A percentile compares a stretch with the other conserved stretches of the same genome.
phyloP scores from a whole-genome alignment of 2,888 invertebrate species.

The Acleris cristana region DNA sequence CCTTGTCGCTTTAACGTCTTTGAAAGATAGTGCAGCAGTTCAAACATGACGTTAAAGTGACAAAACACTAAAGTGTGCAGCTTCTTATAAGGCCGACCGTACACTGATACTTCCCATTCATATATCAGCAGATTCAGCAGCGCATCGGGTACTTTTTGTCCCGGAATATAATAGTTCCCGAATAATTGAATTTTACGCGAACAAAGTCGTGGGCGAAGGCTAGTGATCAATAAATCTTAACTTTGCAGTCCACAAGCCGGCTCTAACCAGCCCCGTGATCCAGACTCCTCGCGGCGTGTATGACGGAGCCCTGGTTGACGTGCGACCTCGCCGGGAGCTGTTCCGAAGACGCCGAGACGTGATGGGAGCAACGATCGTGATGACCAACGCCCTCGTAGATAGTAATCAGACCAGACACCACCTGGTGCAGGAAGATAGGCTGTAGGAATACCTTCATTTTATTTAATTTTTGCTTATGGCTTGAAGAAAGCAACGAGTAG shows the following conservation, averaged over 20 bases:
- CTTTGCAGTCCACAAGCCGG: slow-evolving; percentile 61
- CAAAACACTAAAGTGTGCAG: too few relatives aligned
- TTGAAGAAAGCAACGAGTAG: too few relatives aligned
- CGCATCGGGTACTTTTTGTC: too few relatives aligned
- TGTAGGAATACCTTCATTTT: slow-evolving; percentile 52
- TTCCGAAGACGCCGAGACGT: slow-evolving; percentile 62
- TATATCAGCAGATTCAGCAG: too few relatives aligned
- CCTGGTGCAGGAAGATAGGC: slow-evolving; percentile 58
- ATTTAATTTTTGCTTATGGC: too few relatives aligned
- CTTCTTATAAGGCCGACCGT: too few relatives aligned
- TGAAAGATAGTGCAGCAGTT: too few relatives aligned
- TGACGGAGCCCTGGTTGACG: slow-evolving; percentile 55
- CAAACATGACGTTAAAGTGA: too few relatives aligned
- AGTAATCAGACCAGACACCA: slow-evolving; percentile 62
- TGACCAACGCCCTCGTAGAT: slow-evolving; percentile 70
- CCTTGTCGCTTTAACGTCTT: too few relatives aligned
- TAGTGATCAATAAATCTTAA: background rate
- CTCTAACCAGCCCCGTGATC: slow-evolving; percentile 47
- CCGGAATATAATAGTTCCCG: too few relatives aligned
- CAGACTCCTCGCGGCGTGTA: slow-evolving; percentile 56
- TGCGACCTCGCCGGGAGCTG: slow-evolving; percentile 54
- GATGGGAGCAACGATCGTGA: slow-evolving; percentile 61
- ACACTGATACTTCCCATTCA: too few relatives aligned
- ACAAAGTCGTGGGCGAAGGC: background rate
- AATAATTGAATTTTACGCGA: too few relatives aligned